phyloP scores from a whole-genome alignment of 2,888 invertebrate genomes.

The Piscicola geometra region DNA sequence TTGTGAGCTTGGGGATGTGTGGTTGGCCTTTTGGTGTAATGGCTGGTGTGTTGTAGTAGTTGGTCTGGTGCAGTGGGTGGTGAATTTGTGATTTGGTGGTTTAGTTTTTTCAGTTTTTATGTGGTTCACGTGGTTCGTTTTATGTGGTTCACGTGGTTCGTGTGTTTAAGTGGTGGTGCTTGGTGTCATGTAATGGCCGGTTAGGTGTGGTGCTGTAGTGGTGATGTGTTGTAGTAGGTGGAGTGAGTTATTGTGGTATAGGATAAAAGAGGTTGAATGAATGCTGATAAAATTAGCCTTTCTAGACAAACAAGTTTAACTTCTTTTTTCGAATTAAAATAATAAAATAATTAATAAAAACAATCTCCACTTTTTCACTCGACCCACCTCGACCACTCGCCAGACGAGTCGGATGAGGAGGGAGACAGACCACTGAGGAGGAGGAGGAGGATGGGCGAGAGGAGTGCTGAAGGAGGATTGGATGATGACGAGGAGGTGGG shows the following conservation, averaged over 20 bases:
- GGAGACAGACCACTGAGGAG: constrained; percentile 60
- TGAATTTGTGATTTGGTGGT: not conserved
- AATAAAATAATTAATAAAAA: too few species aligned
- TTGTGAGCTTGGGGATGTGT: not conserved
- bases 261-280: not conserved
- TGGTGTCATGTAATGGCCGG: not conserved
- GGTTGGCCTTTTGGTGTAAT: constrained; percentile 12
- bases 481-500: constrained; percentile 63
- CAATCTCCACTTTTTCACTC: too few species aligned
- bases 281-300: not conserved
- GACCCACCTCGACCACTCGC: too few species aligned
- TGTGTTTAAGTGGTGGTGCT: not conserved
- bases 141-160: not conserved
- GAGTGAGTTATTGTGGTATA: too few species aligned
- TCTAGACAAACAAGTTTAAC: too few species aligned
- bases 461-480: constrained; percentile 74
- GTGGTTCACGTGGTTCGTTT: not conserved
- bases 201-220: not conserved
- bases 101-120: not conserved
- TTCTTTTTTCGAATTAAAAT: too few species aligned
- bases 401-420: constrained; percentile 75
- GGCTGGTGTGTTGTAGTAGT: not conserved
- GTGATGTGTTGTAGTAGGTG: too few species aligned
- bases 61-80: not conserved
- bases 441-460: constrained; percentile 76